phyloP scores from a whole-genome alignment of 1,140 invertebrate species.

The Eriosoma lanigerum region DNA sequence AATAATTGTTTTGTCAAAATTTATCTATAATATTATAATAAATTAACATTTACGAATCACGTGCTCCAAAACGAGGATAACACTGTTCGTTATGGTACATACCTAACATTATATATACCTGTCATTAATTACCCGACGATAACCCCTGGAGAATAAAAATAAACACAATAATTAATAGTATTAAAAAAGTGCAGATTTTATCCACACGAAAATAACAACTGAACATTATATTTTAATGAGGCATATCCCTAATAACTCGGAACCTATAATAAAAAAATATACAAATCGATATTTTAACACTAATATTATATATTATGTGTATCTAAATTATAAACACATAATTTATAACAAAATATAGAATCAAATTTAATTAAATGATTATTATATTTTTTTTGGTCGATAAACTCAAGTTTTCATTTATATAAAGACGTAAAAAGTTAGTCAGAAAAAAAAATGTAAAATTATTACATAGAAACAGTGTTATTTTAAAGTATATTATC shows the following conservation, averaged over 20 bases:
- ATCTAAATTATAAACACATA: too few relatives aligned
- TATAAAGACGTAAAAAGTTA: too few relatives aligned
- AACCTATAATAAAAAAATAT: too few relatives aligned
- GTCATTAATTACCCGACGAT: conserved; percentile 33
- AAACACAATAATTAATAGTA: neutral
- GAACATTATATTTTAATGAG: neutral
- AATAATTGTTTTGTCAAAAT: conserved; percentile 47
- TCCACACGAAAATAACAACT: neutral
- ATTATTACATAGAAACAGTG: too few relatives aligned
- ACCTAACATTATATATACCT: conserved; percentile 1
- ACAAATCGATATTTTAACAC: too few relatives aligned
- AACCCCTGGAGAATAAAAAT: conserved; percentile 18
- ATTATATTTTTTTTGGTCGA: too few relatives aligned
- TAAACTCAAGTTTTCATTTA: too few relatives aligned
- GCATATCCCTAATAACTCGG: too few relatives aligned
- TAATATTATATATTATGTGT: too few relatives aligned
- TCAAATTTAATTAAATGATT: too few relatives aligned
- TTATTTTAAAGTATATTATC: too few relatives aligned
- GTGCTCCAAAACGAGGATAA: neutral
- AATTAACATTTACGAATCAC: conserved; percentile 17
- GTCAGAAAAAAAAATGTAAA: too few relatives aligned
- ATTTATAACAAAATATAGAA: neutral
- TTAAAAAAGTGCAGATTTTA: neutral
- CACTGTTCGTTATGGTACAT: neutral
- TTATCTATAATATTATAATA: conserved; percentile 49